Base-by-base conservation (phyloP, 92 coral and sea anemone genomes). In the Galaxea fascicularis region DNA sequence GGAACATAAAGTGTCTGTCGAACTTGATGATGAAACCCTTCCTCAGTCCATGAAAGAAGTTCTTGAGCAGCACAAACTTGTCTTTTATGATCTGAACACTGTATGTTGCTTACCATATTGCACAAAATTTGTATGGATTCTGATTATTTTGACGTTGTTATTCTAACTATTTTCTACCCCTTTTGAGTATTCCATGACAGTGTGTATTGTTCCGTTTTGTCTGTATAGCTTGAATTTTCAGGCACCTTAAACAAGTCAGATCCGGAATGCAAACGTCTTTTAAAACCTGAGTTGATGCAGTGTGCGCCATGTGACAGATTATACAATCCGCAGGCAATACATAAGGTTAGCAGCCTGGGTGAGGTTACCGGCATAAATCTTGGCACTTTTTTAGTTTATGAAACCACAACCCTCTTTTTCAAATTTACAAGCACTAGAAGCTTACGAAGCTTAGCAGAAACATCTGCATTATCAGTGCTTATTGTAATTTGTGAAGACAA, bases 31-130 rank as follows among this genome's bases (percentile, higher is more conserved):
- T 45, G 30, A 12, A 20, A 10, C 59, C 0, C 47, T 24, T 4
- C 90, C 87, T 29, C 45, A 13, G 29, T 65, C 83, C 20, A 58
- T 77, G 25, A 77, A 35, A 76, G 91, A 86, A 77, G 65, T 77
- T 22, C 62, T 66, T 64, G 66, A 89, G 76, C 57, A 35, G 18
- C 87, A 76, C 64, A 85, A 95, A 26, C 88, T 95, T n/a, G 93
- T 90, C n/a, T 95, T 85, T 86, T 62, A 86, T 16, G 98, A 94
- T 65, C 79, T 63, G 18, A 94, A 95, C 67, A 70, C 78, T 44
- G 98, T 95, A 82, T 88, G 98, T 79, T 8, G 28, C 28, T 47
- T 12, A 24, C n/a, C 18, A 30, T 27, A 14, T 29, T n/a, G 21
- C 0, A 28, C 6, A 0, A 25, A 67, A 26, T 29, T 67, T 29